Evolutionary conservation across 2,113 vertebrate species (phyloP).

Genomic region (Indicator maculatus): DNA sequence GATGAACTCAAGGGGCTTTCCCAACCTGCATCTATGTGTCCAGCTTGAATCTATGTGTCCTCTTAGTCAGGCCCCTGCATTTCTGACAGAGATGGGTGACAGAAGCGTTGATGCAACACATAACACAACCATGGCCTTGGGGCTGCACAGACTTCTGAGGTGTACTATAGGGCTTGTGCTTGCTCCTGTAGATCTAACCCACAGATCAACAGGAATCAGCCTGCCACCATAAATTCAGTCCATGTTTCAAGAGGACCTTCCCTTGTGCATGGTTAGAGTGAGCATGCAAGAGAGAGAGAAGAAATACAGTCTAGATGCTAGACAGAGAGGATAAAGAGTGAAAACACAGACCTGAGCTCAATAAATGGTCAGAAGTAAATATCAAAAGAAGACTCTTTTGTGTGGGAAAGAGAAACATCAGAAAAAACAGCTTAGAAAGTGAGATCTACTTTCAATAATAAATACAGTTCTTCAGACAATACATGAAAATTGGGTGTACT

Average conservation of each 20-base stretch:
- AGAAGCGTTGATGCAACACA: fast-evolving
- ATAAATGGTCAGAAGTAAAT: not conserved
- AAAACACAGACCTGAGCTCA: not conserved
- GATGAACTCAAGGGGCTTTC: too few relatives aligned
- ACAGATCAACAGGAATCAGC: not conserved
- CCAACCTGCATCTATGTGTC: too few relatives aligned
- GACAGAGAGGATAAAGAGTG: not conserved
- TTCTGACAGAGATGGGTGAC: not conserved
- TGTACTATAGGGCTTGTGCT: fast-evolving
- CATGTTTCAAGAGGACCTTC: not conserved
- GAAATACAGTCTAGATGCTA: not conserved
- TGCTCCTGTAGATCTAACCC: not conserved
- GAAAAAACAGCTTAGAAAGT: not conserved
- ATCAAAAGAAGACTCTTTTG: not conserved
- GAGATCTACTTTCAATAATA: not conserved
- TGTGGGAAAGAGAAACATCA: not conserved
- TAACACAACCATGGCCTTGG: not conserved
- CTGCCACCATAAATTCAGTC: not conserved
- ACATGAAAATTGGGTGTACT: not conserved
- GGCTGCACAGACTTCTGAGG: fast-evolving
- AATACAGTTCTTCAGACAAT: not conserved
- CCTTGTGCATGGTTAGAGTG: not conserved
- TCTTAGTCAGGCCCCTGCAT: not conserved
- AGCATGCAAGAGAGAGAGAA: not conserved
- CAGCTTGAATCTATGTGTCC: not conserved